Base-by-base conservation (phyloP, 2,113 vertebrate genomes). In the Reinhardtius hippoglossoides region DNA sequence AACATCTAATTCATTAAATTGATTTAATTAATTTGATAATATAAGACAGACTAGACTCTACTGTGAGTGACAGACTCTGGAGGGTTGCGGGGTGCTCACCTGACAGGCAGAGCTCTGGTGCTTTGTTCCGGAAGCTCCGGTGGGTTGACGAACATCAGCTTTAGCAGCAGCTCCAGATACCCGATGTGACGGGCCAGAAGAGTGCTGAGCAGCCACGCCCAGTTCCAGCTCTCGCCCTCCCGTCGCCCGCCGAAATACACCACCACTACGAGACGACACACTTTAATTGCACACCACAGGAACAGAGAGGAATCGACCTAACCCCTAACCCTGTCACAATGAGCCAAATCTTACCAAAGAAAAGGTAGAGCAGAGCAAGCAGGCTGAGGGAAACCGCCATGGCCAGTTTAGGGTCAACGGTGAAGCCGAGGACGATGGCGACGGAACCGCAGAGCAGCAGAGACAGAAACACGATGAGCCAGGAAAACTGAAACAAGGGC, bases 91-190 rank as follows among this genome's bases (percentile, higher is more conserved):
- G 8, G 0, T 1, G 0, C 10, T 59, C 18, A 84, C 89, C 89
- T 96, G 87, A 99, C 97, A 9, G 97, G 97, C 24, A 99, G 93
- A 0, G 97, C 98, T 69, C 97, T 95, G 37, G 96, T 97, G 73
- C 97, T 98, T 87, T 99, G 98, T 88, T 99, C 98, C 6, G 98
- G 98, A 67, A 99, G 85, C 57, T 99, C 96, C 0, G 97, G 98
- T 0, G 98, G 97, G 74, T 99, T 99, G 57, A 98, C 96, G 66
- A 99, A 99, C 97, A 99, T 98, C 82, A 99, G 85, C 70, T 93
- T 97, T 52, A 99, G 96, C 62, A 99, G 96, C 66, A 99, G 92
- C 83, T 99, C 96, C 92, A 99, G 88, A 63, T 99, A 99, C 0
- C 97, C 96, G 26, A 98, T 94, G 67, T 99, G 98, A 44, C 97